These are phyloP conservation scores for Brenthis daphne DNA, from an alignment of 2,888 invertebrate species.

Conservation along the genomic window DNA sequence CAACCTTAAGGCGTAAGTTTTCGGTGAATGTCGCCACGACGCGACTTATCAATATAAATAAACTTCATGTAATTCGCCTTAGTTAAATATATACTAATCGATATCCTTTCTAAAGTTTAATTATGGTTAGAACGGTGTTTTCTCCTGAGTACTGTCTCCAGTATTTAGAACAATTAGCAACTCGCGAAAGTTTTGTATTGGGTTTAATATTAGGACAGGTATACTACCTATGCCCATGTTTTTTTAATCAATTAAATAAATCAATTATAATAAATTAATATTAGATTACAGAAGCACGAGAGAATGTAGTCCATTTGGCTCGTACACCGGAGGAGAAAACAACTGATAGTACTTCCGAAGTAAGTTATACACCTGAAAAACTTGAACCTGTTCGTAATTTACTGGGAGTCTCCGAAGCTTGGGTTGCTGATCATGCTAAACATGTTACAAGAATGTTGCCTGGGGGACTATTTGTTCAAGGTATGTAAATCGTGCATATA, in stretches of 20 bases:
- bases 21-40: constrained; percentile 32
- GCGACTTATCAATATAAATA: constrained; percentile 22
- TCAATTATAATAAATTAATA: constrained; percentile 31
- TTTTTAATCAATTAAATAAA: background rate
- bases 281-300: constrained; percentile 85
- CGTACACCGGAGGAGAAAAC: constrained; percentile 85
- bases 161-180: constrained; percentile 85
- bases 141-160: constrained; percentile 86
- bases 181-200: constrained; percentile 84
- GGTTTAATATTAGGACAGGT: constrained; percentile 93
- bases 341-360: constrained; percentile 57
- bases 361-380: constrained; percentile 58
- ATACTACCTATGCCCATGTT: constrained; percentile 43
- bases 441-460: constrained; percentile 95
- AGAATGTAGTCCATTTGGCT: constrained; percentile 90
- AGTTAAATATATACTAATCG: constrained; percentile 3
- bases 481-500: constrained; percentile 49
- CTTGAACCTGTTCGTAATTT: constrained; percentile 72
- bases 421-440: constrained; percentile 91
- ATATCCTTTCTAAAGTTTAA: constrained; percentile 37
- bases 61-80: constrained; percentile 1
- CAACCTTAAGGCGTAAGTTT: constrained; percentile 10
- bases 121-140: constrained; percentile 86
- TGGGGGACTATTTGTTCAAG: constrained; percentile 93
- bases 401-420: constrained; percentile 84